A percentile compares a stretch with the other conserved stretches of the same genome.
These are phyloP conservation scores for Campaea margaritaria DNA, from an alignment of 2,888 invertebrate species.

Conservation along the genomic window DNA sequence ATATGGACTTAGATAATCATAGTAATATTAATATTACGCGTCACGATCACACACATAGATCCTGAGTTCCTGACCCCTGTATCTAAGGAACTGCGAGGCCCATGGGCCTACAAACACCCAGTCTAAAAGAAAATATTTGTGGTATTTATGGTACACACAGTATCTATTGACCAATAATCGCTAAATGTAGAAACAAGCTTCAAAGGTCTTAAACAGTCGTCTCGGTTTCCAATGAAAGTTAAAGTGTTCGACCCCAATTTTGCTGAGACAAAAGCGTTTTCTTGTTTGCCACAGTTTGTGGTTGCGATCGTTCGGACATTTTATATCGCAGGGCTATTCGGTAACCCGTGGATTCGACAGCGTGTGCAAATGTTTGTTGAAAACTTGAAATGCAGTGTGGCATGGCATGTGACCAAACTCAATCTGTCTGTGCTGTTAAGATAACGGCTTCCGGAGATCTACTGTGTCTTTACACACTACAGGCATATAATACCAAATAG, in stretches of 20 bases:
- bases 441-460: not conserved
- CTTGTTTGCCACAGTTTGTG: slow-evolving; percentile 26
- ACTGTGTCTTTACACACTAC: no score
- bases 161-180: not conserved
- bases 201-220: slow-evolving; percentile 2
- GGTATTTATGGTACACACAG: no score
- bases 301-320: slow-evolving; percentile 12
- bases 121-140: no score
- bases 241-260: slow-evolving; percentile 27
- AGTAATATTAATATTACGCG: no score
- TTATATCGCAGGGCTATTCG: slow-evolving; percentile 21
- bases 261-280: slow-evolving; percentile 29
- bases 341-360: slow-evolving; percentile 26
- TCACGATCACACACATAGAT: no score
- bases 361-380: slow-evolving; percentile 26
- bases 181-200: not conserved
- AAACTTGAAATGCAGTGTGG: slow-evolving; percentile 20
- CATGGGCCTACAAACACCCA: no score
- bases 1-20: no score
- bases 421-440: slow-evolving; percentile 2
- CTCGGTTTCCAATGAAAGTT: slow-evolving; percentile 16
- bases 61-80: no score
- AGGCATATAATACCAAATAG: no score
- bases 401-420: slow-evolving; percentile 5
- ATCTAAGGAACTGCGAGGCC: no score